phyloP scores from a whole-genome alignment of 2,797 vertebrate genomes.

The Anabas testudineus region DNA sequence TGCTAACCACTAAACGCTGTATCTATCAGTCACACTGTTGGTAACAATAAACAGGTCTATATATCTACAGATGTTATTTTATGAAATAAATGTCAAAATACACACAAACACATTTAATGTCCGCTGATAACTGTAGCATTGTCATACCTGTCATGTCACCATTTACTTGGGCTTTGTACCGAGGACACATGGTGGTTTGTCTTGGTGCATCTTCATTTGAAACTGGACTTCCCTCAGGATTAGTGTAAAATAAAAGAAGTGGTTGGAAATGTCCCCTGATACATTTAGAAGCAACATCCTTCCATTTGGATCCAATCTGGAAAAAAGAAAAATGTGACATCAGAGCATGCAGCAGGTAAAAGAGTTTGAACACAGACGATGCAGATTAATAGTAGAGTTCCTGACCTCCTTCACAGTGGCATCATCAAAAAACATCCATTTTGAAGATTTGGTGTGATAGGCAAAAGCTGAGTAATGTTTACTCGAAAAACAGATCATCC shows the following conservation, averaged over 20 bases:
- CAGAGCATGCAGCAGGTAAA: conserved; percentile 17
- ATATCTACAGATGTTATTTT: background rate
- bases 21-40: background rate
- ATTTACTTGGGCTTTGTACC: conserved; percentile 87
- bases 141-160: conserved; percentile 87
- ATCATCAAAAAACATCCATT: conserved; percentile 98
- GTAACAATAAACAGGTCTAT: background rate
- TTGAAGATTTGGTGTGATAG: conserved; percentile 96
- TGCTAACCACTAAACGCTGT: too few species aligned
- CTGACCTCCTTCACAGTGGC: conserved; percentile 98
- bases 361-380: conserved; percentile 21
- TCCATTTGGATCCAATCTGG: conserved; percentile 98
- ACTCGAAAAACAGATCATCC: conserved; percentile 98
- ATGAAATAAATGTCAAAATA: background rate
- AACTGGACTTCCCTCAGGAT: conserved; percentile 93
- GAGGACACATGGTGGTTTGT: conserved; percentile 93
- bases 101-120: background rate
- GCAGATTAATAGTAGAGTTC: conserved; percentile 25
- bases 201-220: conserved; percentile 94
- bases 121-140: background rate
- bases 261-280: conserved; percentile 97
- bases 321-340: conserved; percentile 2
- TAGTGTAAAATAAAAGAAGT: conserved; percentile 95
- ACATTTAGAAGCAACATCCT: conserved; percentile 96
- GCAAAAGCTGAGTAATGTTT: conserved; percentile 98